phyloP scores from a whole-genome alignment of 2,797 vertebrate species.

The Micromesistius poutassou region DNA sequence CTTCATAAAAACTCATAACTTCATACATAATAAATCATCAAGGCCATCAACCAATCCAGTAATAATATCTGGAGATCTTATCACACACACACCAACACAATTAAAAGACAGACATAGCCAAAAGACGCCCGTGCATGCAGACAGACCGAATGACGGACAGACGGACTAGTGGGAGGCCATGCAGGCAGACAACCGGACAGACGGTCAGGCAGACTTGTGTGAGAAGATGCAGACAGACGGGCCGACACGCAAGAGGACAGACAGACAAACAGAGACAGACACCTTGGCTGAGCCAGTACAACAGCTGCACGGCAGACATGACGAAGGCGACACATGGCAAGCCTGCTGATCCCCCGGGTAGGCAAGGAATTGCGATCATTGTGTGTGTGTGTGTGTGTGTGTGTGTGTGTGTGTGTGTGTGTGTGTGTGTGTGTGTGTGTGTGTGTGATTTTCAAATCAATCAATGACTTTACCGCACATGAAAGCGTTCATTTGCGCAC shows the following conservation, averaged over 20 bases:
- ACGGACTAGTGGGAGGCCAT: neutral
- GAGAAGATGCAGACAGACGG: conserved; percentile 1
- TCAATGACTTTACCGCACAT: neutral
- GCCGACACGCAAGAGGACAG: neutral
- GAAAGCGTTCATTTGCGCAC: neutral
- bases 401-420: conserved; percentile 17
- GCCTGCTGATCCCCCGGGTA: conserved; percentile 61
- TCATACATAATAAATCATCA: neutral
- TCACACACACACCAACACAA: neutral
- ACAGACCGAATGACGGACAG: neutral
- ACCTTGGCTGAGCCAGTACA: conserved; percentile 36
- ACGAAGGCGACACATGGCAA: conserved; percentile 62
- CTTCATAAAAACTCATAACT: neutral
- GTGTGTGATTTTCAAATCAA: conserved; percentile 1
- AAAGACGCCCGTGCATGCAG: neutral
- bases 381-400: conserved; percentile 12
- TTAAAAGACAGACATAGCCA: neutral
- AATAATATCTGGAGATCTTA: no score
- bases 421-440: conserved; percentile 57
- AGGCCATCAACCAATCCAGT: neutral
- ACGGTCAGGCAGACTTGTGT: neutral
- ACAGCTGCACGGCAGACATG: conserved; percentile 74
- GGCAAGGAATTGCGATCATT: conserved; percentile 54
- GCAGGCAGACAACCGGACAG: no score
- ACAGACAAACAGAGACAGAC: conserved; percentile 13